These are phyloP conservation scores for Rhopilema esculentum DNA, from an alignment of 30 jellyfish, hydroid and myxozoan genomes.

Conservation along the genomic window DNA sequence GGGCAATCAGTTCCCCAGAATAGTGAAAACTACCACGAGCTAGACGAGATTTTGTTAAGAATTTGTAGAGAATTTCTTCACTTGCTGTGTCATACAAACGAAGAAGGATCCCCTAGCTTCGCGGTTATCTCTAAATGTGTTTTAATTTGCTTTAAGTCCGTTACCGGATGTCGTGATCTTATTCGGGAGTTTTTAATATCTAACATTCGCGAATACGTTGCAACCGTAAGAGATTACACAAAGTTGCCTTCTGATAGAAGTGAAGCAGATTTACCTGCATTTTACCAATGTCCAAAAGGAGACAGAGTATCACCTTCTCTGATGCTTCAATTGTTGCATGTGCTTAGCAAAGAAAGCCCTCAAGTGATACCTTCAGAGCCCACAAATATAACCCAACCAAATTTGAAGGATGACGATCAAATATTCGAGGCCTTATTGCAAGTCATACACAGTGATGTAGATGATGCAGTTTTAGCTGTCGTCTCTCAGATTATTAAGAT, in stretches of 20 bases:
- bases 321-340: conserved; percentile 19
- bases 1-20: background rate
- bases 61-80: background rate
- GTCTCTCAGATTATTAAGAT: conserved; percentile 30
- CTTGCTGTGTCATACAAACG: background rate
- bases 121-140: background rate
- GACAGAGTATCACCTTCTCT: background rate
- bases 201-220: background rate
- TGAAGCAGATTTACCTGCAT: background rate
- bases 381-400: background rate
- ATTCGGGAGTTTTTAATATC: background rate
- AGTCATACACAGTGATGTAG: conserved; percentile 40
- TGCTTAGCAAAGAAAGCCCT: background rate
- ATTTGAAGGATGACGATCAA: background rate
- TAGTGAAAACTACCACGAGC: background rate
- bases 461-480: conserved; percentile 50
- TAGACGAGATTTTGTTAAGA: background rate
- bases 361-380: background rate
- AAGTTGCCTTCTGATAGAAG: background rate
- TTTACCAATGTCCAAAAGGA: background rate
- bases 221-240: background rate
- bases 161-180: background rate
- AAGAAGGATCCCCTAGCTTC: background rate
- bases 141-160: background rate
- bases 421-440: conserved; percentile 28